phyloP scores from a whole-genome alignment of 1,140 invertebrate genomes.

The Zaprionus kolodkinae region DNA sequence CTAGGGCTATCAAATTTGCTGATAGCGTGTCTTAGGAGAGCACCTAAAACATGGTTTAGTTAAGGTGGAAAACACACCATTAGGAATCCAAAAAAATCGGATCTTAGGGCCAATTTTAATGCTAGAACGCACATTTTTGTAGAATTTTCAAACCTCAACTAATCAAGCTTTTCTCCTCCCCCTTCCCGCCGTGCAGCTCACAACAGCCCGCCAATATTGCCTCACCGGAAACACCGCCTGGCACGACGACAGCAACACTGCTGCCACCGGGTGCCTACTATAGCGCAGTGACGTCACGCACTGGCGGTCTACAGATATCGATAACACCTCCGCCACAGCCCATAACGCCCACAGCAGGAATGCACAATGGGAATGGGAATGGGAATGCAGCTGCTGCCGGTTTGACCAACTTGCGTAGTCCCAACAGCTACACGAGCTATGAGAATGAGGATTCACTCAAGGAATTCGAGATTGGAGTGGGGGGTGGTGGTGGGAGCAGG shows the following conservation, averaged over 20 bases:
- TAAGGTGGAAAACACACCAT: too few relatives aligned
- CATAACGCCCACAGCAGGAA: slow-evolving; percentile 56
- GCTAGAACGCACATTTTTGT: too few relatives aligned
- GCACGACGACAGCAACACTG: slow-evolving; percentile 7
- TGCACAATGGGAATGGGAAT: slow-evolving; percentile 43
- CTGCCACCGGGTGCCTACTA: slow-evolving; percentile 52
- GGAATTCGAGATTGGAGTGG: slow-evolving; percentile 65
- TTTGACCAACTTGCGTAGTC: slow-evolving; percentile 63
- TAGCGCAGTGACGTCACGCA: slow-evolving; percentile 41
- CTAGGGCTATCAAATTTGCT: too few relatives aligned
- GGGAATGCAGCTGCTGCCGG: slow-evolving; percentile 26
- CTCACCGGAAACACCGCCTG: slow-evolving; percentile 55
- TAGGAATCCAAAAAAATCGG: too few relatives aligned
- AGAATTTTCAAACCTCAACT: not conserved
- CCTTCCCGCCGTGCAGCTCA: slow-evolving; percentile 25
- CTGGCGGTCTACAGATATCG: slow-evolving; percentile 50
- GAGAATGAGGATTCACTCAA: slow-evolving; percentile 82
- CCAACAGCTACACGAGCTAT: slow-evolving; percentile 77
- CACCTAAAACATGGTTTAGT: too few relatives aligned
- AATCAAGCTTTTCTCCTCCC: not conserved
- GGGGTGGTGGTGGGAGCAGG: slow-evolving; percentile 33
- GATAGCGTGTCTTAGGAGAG: too few relatives aligned
- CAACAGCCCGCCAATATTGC: slow-evolving; percentile 54
- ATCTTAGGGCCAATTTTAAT: too few relatives aligned
- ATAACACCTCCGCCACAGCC: slow-evolving; percentile 63